Evolutionary conservation across 2,888 invertebrate species (phyloP).

Genomic region (Scaptomyza cyrtandrae): DNA sequence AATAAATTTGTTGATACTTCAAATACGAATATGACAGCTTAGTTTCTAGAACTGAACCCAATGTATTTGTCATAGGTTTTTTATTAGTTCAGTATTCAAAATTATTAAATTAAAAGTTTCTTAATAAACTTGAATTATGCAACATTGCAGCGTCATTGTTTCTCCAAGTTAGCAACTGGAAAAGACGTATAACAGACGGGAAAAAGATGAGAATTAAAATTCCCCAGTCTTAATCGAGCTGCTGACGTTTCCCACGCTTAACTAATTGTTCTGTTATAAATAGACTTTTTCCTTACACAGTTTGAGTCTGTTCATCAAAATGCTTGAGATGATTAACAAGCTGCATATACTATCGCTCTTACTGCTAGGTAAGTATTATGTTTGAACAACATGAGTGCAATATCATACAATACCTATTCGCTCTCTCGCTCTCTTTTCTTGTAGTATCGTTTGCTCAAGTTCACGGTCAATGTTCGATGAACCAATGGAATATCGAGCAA

Average conservation of each 20-base stretch:
- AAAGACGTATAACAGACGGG: not conserved
- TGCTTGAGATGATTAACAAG: conserved; percentile 5
- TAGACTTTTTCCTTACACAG: too few relatives aligned
- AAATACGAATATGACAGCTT: not conserved
- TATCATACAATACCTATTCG: not conserved
- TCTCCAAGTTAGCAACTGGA: not conserved
- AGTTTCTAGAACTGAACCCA: not conserved
- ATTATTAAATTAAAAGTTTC: not conserved
- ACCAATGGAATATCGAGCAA: conserved; percentile 21
- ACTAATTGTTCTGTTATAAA: conserved; percentile 15
- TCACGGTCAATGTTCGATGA: conserved; percentile 1
- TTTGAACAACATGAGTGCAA: not conserved
- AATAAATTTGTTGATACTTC: not conserved
- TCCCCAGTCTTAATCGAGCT: not conserved
- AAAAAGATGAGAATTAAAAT: not conserved
- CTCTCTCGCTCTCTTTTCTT: not conserved
- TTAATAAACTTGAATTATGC: not conserved
- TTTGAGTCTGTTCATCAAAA: not conserved
- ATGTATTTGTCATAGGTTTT: too few relatives aligned
- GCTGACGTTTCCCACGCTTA: conserved; percentile 1
- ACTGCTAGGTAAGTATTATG: conserved; percentile 10
- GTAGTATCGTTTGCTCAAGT: not conserved
- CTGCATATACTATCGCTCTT: not conserved
- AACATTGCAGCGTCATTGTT: not conserved
- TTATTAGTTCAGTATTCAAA: not conserved